Evolutionary conservation across 2,113 vertebrate genomes (phyloP), one percentile per base, ranked within the genome.

Genomic region (Tauraco erythrolophus): DNA sequence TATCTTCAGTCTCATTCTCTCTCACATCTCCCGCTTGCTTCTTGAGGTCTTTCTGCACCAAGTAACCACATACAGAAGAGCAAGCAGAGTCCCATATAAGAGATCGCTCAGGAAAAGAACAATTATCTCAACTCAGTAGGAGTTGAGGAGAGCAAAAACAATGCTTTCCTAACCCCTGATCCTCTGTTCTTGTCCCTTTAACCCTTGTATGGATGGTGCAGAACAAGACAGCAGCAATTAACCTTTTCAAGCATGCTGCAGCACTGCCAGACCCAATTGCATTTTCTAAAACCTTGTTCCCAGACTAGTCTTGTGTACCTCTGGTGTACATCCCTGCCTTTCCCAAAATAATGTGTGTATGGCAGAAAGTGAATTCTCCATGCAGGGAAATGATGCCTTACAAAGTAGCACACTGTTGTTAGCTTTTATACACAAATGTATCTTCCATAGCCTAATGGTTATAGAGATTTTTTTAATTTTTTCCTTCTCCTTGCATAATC

Each of bases 261-360:
- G 21, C 31, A 41, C 14, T 80, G 28, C 11, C 11, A 41, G 31
- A 60, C 31, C 75, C n/a, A 24, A 6, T 2, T 0, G 0, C 27
- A n/a, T 70, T 75, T 84, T 84, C 7, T 43, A 75, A 75, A 74
- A 48, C 7, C 21, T 62, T 50, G 6, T 69, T 74, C 43, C 27
- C 15, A 57, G n/a, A 33, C 30, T 53, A 78, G 28, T 41, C 28
- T 54, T 45, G 9, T 65, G 31, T 53, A 62, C 35, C 3, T 9
- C 30, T 27, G 37, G 31, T 50, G 23, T 60, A 43, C 14, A 24
- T 24, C 71, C 35, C 28, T 37, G 19, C 23, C n/a, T 54, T 76
- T 70, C 27, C 46, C 33, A 56, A 70, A 93, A 30, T 53, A 74
- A 33, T 9, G 8, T 28, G 23, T 23, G 19, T 6, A 35, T 46